Evolutionary conservation across 2,113 vertebrate species (phyloP), one percentile per base, ranked within the genome.

Genomic region (Oreochromis aureus): DNA sequence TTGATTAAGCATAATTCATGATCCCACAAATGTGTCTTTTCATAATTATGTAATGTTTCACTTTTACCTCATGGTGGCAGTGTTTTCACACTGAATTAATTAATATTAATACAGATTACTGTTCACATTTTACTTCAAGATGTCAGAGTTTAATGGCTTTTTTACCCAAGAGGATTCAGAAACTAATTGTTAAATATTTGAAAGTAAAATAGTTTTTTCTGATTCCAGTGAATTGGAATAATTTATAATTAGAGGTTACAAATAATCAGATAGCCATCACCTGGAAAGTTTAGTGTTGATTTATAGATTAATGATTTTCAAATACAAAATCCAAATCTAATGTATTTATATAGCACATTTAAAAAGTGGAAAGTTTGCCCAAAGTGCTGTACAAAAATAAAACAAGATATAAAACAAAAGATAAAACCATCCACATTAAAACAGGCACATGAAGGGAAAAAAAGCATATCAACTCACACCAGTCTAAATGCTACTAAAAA

Each of bases 371-470:
- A 55, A 2, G 10, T 55, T 55, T 22, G 0, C 53, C 2, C n/a
- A 22, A 22, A 22, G 53, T 55, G 53, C 53, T 55, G n/a, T 55
- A 22, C 10, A 22, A 55, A 22, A 55, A 22, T 2, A 54, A 10
- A 54, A 55, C 3, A 55, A 22, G n/a, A 55, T 11, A 12, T 22
- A 55, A 6, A 55, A 55, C 10, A 55, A 55, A 22, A 55, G 10
- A 55, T 55, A 1, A 55, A 55, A 55, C 0, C n/a, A 22, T 55
- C 11, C 0, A 55, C 0, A 22, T 4, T 55, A 22, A 55, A 55
- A 55, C 54, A 12, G 0, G 0, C 53, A 55, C n/a, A 55, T 55
- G 0, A 0, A 1, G 10, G 53, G 10, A 0, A 6, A 6, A 12
- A 22, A 22, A 24, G 22, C 22, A 24, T 24, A 24, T 24, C 22